Conservation (phyloP, 2,888 invertebrate genomes). For the Torymus tubicola region DNA sequence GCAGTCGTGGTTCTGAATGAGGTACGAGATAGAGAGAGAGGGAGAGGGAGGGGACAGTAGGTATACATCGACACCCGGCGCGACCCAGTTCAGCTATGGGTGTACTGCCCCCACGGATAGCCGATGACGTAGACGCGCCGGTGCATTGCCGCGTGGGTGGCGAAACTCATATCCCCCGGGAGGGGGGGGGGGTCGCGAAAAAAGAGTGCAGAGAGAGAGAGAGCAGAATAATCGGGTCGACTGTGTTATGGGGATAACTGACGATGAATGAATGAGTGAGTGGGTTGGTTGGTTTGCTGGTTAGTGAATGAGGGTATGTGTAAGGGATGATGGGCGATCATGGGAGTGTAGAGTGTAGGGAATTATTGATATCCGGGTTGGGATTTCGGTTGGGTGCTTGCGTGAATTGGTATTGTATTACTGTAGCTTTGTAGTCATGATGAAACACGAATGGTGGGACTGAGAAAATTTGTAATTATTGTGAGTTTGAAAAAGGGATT, state of each 20-base stretch:
- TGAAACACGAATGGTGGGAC: too few species aligned
- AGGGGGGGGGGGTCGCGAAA: neutral
- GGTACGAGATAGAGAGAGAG: neutral
- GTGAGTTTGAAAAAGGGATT: too few species aligned
- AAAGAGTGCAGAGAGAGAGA: constrained; percentile 19
- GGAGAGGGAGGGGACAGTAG: neutral
- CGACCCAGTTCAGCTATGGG: neutral
- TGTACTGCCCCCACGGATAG: neutral
- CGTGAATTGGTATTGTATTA: too few species aligned
- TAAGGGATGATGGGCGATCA: too few species aligned
- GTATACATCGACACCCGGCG: neutral
- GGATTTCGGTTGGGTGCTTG: too few species aligned
- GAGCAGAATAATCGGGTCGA: neutral
- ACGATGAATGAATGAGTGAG: neutral
- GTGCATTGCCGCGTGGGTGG: neutral
- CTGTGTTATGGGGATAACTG: neutral
- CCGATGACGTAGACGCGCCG: neutral
- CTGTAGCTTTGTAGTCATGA: too few species aligned
- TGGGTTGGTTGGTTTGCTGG: neutral
- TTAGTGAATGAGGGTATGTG: neutral
- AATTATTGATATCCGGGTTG: too few species aligned
- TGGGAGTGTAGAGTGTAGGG: too few species aligned
- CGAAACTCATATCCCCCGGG: neutral
- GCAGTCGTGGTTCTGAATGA: neutral
- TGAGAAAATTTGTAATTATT: too few species aligned